A percentile compares a stretch with the other conserved stretches of the same genome.
Evolutionary conservation across 2,113 vertebrate species (phyloP).

Genomic region (Sturnus vulgaris): DNA sequence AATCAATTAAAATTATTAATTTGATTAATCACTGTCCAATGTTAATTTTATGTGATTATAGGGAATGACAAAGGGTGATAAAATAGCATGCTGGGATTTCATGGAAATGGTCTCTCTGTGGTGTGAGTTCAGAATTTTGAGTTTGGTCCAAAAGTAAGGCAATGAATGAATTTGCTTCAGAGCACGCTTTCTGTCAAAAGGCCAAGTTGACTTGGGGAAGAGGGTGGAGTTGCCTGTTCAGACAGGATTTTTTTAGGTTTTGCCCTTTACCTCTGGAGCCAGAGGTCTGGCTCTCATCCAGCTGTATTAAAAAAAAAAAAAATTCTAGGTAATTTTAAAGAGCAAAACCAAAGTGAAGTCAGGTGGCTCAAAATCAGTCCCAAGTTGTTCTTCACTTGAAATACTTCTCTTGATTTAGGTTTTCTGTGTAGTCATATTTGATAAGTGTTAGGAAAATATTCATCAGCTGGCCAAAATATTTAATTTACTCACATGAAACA

Average conservation of each 20-base stretch:
- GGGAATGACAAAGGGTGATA: constrained; percentile 55
- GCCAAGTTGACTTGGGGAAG: constrained; percentile 79
- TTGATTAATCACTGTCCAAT: constrained; percentile 6
- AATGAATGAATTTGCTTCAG: constrained; percentile 78
- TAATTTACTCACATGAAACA: constrained; percentile 44
- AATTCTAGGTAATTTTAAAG: constrained; percentile 73
- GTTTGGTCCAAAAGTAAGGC: constrained; percentile 67
- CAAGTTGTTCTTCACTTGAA: constrained; percentile 67
- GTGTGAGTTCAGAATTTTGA: constrained; percentile 63
- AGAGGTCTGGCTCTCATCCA: constrained; percentile 79
- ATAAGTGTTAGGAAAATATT: constrained; percentile 54
- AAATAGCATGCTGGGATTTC: constrained; percentile 56
- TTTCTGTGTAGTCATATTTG: constrained; percentile 54
- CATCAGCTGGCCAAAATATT: constrained; percentile 41
- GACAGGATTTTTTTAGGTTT: constrained; percentile 78
- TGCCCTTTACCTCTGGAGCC: constrained; percentile 85
- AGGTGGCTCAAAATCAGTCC: constrained; percentile 72
- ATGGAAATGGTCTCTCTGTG: constrained; percentile 60
- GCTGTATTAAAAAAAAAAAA: constrained; percentile 17
- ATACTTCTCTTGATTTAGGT: constrained; percentile 65
- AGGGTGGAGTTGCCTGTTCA: constrained; percentile 78
- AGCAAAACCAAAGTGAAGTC: constrained; percentile 73
- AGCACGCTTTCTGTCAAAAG: constrained; percentile 75
- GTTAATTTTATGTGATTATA: constrained; percentile 2
- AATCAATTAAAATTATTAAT: neutral